phyloP scores from a whole-genome alignment of 2,888 invertebrate genomes.

The Dasypogon diadema region DNA sequence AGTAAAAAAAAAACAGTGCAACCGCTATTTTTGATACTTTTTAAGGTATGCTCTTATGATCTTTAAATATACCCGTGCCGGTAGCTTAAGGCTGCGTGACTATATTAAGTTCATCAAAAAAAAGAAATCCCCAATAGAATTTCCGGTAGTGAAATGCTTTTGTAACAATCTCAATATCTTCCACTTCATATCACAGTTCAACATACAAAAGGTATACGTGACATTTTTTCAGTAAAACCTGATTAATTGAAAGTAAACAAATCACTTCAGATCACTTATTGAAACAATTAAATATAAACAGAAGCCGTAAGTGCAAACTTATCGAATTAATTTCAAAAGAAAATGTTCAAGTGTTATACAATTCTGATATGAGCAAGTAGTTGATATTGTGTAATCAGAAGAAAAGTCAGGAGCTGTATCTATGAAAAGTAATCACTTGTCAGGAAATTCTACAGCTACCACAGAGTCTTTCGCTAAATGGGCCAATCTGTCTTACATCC shows the following conservation, averaged over 20 bases:
- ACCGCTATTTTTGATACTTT: no score
- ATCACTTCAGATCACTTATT: neutral
- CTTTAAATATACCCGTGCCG: no score
- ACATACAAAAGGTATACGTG: constrained; percentile 12
- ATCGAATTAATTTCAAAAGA: constrained; percentile 5
- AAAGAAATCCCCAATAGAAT: no score
- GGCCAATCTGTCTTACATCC: neutral
- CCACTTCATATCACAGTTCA: no score
- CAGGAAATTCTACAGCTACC: neutral
- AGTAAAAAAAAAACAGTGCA: no score
- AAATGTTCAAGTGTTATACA: constrained; percentile 16
- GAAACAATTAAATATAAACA: constrained; percentile 2
- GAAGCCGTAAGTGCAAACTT: constrained; percentile 3
- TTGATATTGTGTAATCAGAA: constrained; percentile 20
- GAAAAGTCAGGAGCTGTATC: constrained; percentile 24
- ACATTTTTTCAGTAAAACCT: neutral
- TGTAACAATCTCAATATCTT: no score
- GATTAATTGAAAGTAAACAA: neutral
- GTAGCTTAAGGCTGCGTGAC: no score
- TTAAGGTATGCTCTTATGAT: no score
- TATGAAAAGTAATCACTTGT: constrained; percentile 5
- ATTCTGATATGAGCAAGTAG: neutral
- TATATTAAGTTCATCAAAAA: no score
- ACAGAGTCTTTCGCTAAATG: no score
- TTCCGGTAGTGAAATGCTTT: no score